A percentile compares a stretch with the other conserved stretches of the same genome.
Evolutionary conservation across 2,797 vertebrate species (phyloP).

Genomic region (Gambusia yucatana): DNA sequence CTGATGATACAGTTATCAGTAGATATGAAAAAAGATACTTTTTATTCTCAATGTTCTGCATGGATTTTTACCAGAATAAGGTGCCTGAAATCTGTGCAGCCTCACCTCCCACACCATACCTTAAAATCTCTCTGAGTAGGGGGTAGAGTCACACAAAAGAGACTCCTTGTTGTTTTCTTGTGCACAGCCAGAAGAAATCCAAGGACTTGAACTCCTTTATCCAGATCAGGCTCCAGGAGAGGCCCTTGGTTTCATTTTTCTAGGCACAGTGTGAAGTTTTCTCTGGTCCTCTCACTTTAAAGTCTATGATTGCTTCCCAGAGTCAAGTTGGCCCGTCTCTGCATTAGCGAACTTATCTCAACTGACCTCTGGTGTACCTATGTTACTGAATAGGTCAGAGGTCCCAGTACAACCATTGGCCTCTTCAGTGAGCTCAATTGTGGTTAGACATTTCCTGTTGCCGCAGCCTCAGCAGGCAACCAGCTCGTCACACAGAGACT

Average conservation of each 20-base stretch:
- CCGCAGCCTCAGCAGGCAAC: no score
- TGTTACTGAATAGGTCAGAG: no score
- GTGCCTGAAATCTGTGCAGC: not conserved
- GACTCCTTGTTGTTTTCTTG: not conserved
- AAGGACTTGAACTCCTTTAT: not conserved
- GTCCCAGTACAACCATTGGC: no score
- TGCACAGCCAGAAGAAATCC: not conserved
- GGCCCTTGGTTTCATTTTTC: not conserved
- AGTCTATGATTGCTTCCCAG: not conserved
- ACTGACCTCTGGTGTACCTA: no score
- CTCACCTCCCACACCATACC: not conserved
- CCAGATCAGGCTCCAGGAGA: not conserved
- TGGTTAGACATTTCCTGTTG: no score
- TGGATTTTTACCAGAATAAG: not conserved
- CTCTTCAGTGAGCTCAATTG: no score
- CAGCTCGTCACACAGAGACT: no score
- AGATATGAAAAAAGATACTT: not conserved
- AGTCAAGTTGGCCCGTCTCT: not conserved
- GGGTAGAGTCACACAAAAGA: not conserved
- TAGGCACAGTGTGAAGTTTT: not conserved
- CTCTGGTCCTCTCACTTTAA: not conserved
- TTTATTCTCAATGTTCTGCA: not conserved
- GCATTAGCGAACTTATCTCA: no score
- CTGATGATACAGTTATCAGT: not conserved
- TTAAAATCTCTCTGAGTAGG: not conserved